Conservation (phyloP, 1,140 invertebrate species). For the Drosophila oshimai region DNA sequence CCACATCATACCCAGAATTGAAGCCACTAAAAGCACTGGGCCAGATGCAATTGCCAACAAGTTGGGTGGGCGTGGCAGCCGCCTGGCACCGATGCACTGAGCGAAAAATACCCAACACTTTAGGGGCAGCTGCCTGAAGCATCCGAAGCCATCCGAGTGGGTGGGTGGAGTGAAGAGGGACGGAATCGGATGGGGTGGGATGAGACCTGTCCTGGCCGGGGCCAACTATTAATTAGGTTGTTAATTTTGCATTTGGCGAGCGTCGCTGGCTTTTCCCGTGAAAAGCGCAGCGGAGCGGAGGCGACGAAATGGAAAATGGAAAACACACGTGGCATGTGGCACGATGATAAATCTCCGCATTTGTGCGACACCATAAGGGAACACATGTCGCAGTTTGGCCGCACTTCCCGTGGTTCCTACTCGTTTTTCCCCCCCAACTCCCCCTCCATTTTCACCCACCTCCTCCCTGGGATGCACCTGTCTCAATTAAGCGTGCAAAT, state of each 20-base stretch:
- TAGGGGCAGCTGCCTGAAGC: conserved; percentile 42
- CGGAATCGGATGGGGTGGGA: no score
- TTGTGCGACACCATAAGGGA: conserved; percentile 65
- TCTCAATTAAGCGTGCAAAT: conserved; percentile 81
- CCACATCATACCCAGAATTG: not conserved
- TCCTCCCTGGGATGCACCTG: conserved; percentile 48
- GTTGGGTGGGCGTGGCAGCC: conserved; percentile 9
- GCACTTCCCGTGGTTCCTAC: conserved; percentile 46
- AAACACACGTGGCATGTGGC: conserved; percentile 49
- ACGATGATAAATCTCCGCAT: conserved; percentile 70
- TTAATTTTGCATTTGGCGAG: conserved; percentile 78
- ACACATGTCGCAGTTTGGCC: conserved; percentile 67
- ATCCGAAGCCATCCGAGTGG: not conserved
- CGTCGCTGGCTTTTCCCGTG: conserved; percentile 72
- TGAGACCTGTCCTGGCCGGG: conserved; percentile 37
- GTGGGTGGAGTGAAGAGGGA: conserved; percentile 26
- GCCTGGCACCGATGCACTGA: conserved; percentile 5
- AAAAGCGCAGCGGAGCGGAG: conserved; percentile 53
- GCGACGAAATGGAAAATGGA: conserved; percentile 32
- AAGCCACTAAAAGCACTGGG: conserved; percentile 8
- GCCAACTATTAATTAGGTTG: conserved; percentile 77
- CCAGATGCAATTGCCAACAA: conserved; percentile 13
- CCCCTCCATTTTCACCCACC: not conserved
- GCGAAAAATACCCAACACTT: conserved; percentile 7
- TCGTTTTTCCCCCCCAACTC: not conserved